A percentile compares a stretch with the other conserved stretches of the same genome.
Conservation (phyloP, 1,140 invertebrate genomes). For the Paraescarpia echinospica region DNA sequence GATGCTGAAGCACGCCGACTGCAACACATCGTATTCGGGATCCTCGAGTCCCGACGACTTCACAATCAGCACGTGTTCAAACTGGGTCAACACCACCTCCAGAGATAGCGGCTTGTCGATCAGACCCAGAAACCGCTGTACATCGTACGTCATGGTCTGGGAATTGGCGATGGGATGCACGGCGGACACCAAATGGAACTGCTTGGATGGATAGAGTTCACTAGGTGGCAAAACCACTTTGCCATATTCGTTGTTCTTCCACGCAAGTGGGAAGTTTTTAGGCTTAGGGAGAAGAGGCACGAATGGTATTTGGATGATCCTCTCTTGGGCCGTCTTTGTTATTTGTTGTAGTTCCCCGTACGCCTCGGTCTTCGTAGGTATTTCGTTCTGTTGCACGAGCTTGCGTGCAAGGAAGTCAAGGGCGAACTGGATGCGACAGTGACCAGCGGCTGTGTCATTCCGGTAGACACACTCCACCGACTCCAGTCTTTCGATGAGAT, state of each 20-base stretch:
- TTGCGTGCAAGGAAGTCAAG: not conserved
- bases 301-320: not conserved
- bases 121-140: not conserved
- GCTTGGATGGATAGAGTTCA: slow-evolving; percentile 3
- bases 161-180: slow-evolving; percentile 11
- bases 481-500: slow-evolving; percentile 19
- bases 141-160: not conserved
- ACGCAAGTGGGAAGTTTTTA: slow-evolving; percentile 13
- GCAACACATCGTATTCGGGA: not conserved
- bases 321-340: not conserved
- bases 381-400: slow-evolving; percentile 6
- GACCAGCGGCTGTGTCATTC: not conserved
- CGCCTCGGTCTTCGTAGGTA: not conserved
- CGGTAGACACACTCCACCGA: slow-evolving; percentile 9
- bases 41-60: not conserved
- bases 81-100: slow-evolving; percentile 19
- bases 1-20: not conserved
- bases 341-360: not conserved
- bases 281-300: not conserved
- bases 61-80: slow-evolving; percentile 16
- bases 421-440: not conserved
- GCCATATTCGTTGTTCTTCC: slow-evolving; percentile 18
- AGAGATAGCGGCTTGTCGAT: slow-evolving; percentile 10
- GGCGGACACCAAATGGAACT: slow-evolving; percentile 13
- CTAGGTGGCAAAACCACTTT: slow-evolving; percentile 5